Evolutionary conservation across 2,888 invertebrate species (phyloP).

Genomic region (Lasioglossum villosulum): DNA sequence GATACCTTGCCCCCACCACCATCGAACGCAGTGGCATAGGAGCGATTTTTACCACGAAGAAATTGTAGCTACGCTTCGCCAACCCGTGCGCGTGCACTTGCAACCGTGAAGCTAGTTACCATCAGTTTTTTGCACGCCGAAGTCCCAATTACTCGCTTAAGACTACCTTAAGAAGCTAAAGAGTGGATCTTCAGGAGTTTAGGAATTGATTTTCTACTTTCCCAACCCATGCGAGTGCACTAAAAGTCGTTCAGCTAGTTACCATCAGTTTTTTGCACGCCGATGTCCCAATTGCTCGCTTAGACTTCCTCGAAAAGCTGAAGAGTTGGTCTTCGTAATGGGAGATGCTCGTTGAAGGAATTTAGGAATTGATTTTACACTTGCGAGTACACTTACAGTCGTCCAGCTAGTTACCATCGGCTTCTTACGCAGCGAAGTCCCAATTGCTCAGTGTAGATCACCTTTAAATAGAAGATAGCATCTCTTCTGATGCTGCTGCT

Average conservation of each 20-base stretch:
- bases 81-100: neutral
- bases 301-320: no score
- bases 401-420: no score
- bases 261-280: no score
- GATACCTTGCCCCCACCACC: neutral
- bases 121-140: neutral
- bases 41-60: neutral
- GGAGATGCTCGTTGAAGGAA: no score
- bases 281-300: neutral
- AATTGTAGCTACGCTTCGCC: neutral
- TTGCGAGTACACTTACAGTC: no score
- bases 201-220: neutral
- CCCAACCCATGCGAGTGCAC: neutral
- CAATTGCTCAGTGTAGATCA: neutral
- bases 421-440: no score
- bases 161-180: no score
- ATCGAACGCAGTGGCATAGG: neutral
- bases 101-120: neutral
- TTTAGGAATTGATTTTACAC: no score
- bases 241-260: no score
- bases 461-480: neutral
- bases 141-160: neutral
- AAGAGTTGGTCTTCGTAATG: no score
- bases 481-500: neutral
- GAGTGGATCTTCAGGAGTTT: neutral